Conservation (phyloP, 1,140 invertebrate species). For the Amphibalanus amphitrite region DNA sequence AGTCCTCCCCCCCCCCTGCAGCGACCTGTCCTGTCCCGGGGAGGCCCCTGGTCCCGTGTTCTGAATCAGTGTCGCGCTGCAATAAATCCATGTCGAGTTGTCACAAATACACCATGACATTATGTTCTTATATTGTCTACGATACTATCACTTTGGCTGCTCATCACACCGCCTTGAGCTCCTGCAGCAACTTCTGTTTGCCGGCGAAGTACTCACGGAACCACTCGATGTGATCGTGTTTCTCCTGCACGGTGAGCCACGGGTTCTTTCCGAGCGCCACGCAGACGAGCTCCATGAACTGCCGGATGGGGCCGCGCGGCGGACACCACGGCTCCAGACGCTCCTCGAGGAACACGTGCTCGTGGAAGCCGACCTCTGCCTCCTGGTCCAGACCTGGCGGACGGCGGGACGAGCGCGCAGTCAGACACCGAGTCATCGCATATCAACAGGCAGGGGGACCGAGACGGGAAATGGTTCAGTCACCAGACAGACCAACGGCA, state of each 20-base stretch:
- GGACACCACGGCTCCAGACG: slow-evolving; percentile 79
- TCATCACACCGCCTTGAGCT: slow-evolving; percentile 7
- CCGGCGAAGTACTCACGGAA: slow-evolving; percentile 66
- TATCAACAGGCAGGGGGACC: background rate
- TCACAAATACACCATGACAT: no score
- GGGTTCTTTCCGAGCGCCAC: slow-evolving; percentile 88
- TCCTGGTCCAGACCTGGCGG: slow-evolving; percentile 58
- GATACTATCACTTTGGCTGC: no score
- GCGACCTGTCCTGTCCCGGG: no score
- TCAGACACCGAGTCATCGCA: background rate
- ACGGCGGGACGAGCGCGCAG: slow-evolving; percentile 8
- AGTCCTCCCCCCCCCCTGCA: no score
- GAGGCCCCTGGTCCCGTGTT: no score
- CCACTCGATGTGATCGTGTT: slow-evolving; percentile 80
- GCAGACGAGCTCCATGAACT: slow-evolving; percentile 94
- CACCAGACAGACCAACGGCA: background rate
- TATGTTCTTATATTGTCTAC: no score
- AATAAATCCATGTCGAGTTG: no score
- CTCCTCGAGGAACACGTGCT: slow-evolving; percentile 82
- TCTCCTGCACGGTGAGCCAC: slow-evolving; percentile 69
- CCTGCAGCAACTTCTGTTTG: slow-evolving; percentile 16
- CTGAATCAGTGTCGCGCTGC: no score
- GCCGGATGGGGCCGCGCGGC: slow-evolving; percentile 65
- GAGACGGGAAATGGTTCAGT: background rate
- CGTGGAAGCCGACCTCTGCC: slow-evolving; percentile 57